A percentile compares a stretch with the other conserved stretches of the same genome.
These are phyloP conservation scores for Aspidapion aeneum DNA, from an alignment of 2,888 invertebrate species.

Conservation along the genomic window DNA sequence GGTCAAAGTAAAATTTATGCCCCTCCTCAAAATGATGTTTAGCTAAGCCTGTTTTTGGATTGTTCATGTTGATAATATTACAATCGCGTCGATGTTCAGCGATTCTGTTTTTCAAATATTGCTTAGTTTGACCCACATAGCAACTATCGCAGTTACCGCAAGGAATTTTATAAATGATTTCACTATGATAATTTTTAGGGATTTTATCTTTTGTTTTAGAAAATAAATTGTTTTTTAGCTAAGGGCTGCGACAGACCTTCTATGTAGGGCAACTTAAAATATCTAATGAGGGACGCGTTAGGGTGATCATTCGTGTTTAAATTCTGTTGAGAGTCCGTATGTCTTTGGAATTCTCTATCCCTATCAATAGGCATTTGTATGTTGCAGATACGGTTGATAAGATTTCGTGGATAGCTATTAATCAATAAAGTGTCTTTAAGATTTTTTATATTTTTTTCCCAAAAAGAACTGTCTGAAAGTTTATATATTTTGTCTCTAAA, in stretches of 20 bases:
- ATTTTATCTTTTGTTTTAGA: not conserved
- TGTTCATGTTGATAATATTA: not conserved
- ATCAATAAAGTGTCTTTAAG: not conserved
- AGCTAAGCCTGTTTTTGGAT: not conserved
- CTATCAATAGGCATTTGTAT: not conserved
- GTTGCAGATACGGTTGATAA: not conserved
- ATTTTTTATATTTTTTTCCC: not conserved
- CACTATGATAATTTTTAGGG: not conserved
- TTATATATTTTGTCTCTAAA: not conserved
- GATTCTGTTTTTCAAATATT: not conserved
- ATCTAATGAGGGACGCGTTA: not conserved
- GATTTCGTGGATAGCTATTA: not conserved
- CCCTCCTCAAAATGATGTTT: not conserved
- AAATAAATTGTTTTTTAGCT: not conserved
- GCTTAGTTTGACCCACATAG: not conserved
- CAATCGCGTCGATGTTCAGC: not conserved
- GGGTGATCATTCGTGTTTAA: not conserved
- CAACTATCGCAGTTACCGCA: not conserved
- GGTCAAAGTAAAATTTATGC: not conserved
- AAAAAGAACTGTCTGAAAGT: not conserved
- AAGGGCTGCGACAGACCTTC: not conserved
- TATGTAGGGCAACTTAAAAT: not conserved
- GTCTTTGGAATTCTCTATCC: no score
- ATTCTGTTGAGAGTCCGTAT: not conserved
- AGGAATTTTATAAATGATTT: not conserved